Base-by-base conservation (phyloP, 2,888 invertebrate species). In the Xestia sexstrigata region DNA sequence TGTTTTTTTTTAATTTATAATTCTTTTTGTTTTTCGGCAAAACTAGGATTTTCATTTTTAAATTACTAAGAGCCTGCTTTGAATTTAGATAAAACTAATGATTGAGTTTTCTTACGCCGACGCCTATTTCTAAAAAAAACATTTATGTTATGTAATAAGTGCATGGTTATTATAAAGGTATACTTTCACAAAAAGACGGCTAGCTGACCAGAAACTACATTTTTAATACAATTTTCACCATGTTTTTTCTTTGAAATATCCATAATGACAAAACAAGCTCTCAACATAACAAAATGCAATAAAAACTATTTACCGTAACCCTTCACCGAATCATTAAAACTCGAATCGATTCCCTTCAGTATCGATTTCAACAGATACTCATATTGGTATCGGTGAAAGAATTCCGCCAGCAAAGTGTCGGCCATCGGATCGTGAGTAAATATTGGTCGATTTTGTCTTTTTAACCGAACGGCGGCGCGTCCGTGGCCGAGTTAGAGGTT, bases 401-500 rank as follows among this genome's bases (percentile, higher is more conserved):
- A 91, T 93, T 91, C 90, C 90, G 88, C 87, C 89, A 86, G 78
- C 89, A 89, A 91, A 91, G 91, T 90, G 91, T 91, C 90, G 91
- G 87, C 89, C 83, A 87, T 87, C 87, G 92, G 93, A 92, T 91
- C 90, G 90, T 89, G 91, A 89, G 93, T 92, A 92, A 94, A 94
- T 93, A 93, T 92, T 93, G 90, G 92, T 88, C 83, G 89, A 74
- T 78, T 90, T 93, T 91, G 92, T 95, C 94, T 96, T 95, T 96
- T 95, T 95, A 87, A 72, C 85, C 70, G 87, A 90, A 89, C 91
- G 92, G 92, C 94, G 95, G 92, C 94, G 92, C 94, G 95, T 93
- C 95, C 95, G 93, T 96, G 96, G 96, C 96, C 96, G 95, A 95
- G 96, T 96, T 95, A 95, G 95, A 94, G 95, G 94, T 93, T 94